Conservation (phyloP, 2,888 invertebrate species). For the Asteroscopus sphinx region DNA sequence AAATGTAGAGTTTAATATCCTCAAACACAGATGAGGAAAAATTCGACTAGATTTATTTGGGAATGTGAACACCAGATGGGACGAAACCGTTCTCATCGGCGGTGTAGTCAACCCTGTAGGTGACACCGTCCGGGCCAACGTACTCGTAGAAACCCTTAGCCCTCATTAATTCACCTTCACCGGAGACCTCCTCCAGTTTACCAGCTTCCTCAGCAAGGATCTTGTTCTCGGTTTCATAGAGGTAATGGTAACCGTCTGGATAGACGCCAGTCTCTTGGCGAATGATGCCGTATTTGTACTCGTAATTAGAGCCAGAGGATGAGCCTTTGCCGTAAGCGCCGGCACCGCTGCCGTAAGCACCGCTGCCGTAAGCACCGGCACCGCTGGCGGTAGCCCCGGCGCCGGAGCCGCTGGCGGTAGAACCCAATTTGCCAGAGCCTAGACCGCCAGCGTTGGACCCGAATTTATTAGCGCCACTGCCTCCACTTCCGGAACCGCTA, state of each 20-base stretch:
- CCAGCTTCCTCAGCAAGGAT: constrained; percentile 85
- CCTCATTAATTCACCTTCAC: constrained; percentile 71
- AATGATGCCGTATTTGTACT: constrained; percentile 83
- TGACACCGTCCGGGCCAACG: constrained; percentile 81
- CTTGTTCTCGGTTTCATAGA: constrained; percentile 87
- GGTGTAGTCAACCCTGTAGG: constrained; percentile 85
- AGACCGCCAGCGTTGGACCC: neutral
- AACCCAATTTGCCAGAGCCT: neutral
- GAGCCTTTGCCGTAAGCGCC: constrained; percentile 37
- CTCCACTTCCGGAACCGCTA: constrained; percentile 33
- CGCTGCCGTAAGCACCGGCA: constrained; percentile 22
- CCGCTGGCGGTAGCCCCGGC: constrained; percentile 34
- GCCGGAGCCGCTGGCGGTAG: constrained; percentile 23
- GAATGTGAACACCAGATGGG: constrained; percentile 78
- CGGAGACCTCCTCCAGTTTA: constrained; percentile 75
- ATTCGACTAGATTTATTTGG: constrained; percentile 66
- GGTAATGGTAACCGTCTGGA: constrained; percentile 83
- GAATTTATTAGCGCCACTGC: neutral
- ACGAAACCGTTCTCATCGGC: constrained; percentile 85
- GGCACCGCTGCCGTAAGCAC: constrained; percentile 36
- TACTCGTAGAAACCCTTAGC: constrained; percentile 84
- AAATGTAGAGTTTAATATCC: constrained; percentile 8
- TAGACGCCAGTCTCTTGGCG: constrained; percentile 77
- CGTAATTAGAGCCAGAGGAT: constrained; percentile 59
- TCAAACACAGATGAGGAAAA: constrained; percentile 12